Conservation (phyloP, 2,113 vertebrate genomes). For the Plectropomus leopardus region DNA sequence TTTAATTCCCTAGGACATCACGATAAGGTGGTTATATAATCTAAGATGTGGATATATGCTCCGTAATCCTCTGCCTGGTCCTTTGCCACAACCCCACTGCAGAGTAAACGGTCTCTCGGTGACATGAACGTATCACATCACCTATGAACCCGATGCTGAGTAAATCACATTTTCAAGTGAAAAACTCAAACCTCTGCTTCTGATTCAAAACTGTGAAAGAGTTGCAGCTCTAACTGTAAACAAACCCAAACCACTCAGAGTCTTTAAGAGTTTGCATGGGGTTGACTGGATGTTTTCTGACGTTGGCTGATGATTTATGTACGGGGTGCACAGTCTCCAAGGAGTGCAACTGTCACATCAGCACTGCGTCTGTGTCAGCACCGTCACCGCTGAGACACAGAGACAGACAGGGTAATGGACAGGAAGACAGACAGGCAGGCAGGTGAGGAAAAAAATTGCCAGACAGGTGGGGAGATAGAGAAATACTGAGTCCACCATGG, state of each 20-base stretch:
- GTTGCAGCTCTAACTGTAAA: background rate
- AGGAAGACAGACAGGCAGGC: constrained; percentile 12
- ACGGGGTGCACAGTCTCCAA: constrained; percentile 26
- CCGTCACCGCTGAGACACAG: constrained; percentile 22
- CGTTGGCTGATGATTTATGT: constrained; percentile 65
- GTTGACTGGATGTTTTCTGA: constrained; percentile 37
- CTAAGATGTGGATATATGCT: constrained; percentile 31
- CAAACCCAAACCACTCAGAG: background rate
- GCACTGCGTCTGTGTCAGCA: constrained; percentile 46
- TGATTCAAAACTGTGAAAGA: background rate
- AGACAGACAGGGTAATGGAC: constrained; percentile 20
- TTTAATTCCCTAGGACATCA: constrained; percentile 58
- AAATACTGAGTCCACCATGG: background rate
- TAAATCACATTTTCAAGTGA: too few relatives aligned
- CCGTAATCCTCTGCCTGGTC: constrained; percentile 54
- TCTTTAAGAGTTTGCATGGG: constrained; percentile 1
- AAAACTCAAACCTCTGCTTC: background rate
- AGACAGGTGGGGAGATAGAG: background rate
- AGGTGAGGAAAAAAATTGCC: constrained; percentile 22
- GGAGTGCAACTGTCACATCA: constrained; percentile 54
- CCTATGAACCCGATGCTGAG: background rate
- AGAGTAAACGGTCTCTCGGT: background rate
- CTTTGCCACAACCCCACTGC: background rate
- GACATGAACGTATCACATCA: constrained; percentile 29
- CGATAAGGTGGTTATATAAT: constrained; percentile 63